Conservation (phyloP, 37 sponge, comb jelly and placozoan genomes). For the Aphrocallistes beatrix region DNA sequence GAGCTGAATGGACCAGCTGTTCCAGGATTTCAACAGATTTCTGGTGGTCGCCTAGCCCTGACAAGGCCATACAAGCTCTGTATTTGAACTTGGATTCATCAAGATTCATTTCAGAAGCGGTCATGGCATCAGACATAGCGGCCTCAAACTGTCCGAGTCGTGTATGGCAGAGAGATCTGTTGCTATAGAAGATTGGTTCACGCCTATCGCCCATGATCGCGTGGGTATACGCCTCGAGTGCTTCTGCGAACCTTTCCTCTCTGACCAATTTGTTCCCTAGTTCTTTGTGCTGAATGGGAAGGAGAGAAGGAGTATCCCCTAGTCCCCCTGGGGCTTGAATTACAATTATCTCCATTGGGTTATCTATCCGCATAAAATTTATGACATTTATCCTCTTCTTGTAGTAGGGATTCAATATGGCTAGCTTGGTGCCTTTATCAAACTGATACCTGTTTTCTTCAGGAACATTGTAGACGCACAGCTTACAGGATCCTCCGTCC, state of each 20-base stretch:
- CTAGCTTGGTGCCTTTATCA: not conserved
- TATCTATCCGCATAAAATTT: not conserved
- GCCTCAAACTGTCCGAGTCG: slow-evolving; percentile 18
- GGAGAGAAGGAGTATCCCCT: not conserved
- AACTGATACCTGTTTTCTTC: not conserved
- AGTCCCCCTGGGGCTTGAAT: too few species aligned
- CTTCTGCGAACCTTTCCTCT: not conserved
- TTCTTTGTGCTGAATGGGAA: not conserved
- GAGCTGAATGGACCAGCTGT: not conserved
- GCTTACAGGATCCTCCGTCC: not conserved
- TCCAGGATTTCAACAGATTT: not conserved
- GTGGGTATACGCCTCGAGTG: not conserved
- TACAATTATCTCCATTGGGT: not conserved
- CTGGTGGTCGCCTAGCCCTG: not conserved
- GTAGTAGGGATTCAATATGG: not conserved
- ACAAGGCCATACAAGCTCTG: not conserved
- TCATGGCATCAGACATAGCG: slow-evolving; percentile 28
- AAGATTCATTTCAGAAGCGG: slow-evolving; percentile 24
- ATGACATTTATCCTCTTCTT: not conserved
- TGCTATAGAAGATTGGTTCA: slow-evolving; percentile 24
- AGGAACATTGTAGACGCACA: not conserved
- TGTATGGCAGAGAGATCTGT: slow-evolving; percentile 27
- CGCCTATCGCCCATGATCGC: slow-evolving; percentile 4
- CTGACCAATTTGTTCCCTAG: not conserved
- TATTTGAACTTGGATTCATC: not conserved